Base-by-base conservation (phyloP, 2,888 invertebrate genomes). In the Diarsia rubi region DNA sequence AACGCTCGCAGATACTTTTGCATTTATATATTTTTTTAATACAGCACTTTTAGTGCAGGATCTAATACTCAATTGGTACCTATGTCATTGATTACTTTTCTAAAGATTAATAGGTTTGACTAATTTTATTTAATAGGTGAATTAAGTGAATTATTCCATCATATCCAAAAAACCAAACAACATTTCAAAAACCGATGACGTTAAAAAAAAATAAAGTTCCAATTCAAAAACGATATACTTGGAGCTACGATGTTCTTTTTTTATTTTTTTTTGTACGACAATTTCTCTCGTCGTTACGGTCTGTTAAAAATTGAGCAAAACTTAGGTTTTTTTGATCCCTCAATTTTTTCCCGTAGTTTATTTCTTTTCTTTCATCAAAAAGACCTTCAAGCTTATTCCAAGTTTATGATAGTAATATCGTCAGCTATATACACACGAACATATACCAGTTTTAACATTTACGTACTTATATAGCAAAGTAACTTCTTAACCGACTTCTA, bases 321-420 rank as follows among this genome's bases (percentile, higher is more conserved):
- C n/a, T n/a, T n/a, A n/a, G n/a, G n/a, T n/a, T n/a, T n/a, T n/a
- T n/a, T n/a, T n/a, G n/a, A n/a, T n/a, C n/a, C n/a, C n/a, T n/a
- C n/a, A n/a, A n/a, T n/a, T n/a, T n/a, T n/a, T n/a, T n/a, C n/a
- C n/a, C n/a, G n/a, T n/a, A n/a, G n/a, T n/a, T n/a, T n/a, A 47
- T 21, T 19, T n/a, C 21, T 8, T 45, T 60, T 5, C 14, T 52
- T 49, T 65, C 12, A 49, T 21, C 31, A 14, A 44, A 24, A 27
- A 52, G 19, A 24, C 31, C 12, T 52, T 8, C 6, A 19, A 59
- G 57, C n/a, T n/a, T 6, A 37, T 14, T 1, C 14, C 24, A 67
- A 65, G 14, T 65, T 65, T 65, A 60, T 42, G 52, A 42, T 27
- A 65, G n/a, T 37, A 52, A 60, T 77, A 65, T 52, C 8, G 3